Evolutionary conservation across 2,797 vertebrate species (phyloP), one percentile per base, ranked within the genome.

Genomic region (Lagodon rhomboides): DNA sequence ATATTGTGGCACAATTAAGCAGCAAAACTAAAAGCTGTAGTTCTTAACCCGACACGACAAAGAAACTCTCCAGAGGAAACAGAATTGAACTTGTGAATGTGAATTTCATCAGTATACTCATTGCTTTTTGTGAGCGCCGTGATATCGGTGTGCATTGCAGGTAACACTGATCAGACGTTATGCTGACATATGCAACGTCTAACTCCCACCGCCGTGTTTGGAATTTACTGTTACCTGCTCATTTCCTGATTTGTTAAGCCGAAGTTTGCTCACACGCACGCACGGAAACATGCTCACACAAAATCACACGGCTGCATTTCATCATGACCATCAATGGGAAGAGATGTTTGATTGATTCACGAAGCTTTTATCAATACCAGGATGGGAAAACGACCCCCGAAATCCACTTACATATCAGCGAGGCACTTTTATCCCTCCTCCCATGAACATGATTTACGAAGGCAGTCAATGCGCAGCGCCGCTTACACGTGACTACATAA

Each of bases 321-420:
- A 81, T 76, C 58, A 69, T 74, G 54, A 65, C 61, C 77, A 54
- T 84, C 82, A 84, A 79, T 79, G 38, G 70, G 49, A 84, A 87
- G 68, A 85, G 66, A 83, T 83, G 73, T 86, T 51, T 91, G 90
- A 90, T 85, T 88, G 85, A 90, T 89, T 87, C 77, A 85, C 88
- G 77, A 87, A 80, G 82, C 79, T 87, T 87, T 91, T 89, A 88
- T 80, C 86, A 89, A 89, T 90, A 85, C 72, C 67, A 66, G 78
- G 73, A 84, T 82, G 73, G 73, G 65, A 64, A 88, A 87, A 87
- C 47, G 50, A 88, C 70, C 77, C 73, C 84, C 12, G 17, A 90
- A 92, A 89, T 86, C 84, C 86, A 85, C 91, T 90, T 91, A 81
- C 73, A 88, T 80, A 89, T 88, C 88, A 91, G 84, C 81, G 51